These are phyloP conservation scores for Calameuta pallipes DNA, from an alignment of 2,888 invertebrate species.

Conservation along the genomic window DNA sequence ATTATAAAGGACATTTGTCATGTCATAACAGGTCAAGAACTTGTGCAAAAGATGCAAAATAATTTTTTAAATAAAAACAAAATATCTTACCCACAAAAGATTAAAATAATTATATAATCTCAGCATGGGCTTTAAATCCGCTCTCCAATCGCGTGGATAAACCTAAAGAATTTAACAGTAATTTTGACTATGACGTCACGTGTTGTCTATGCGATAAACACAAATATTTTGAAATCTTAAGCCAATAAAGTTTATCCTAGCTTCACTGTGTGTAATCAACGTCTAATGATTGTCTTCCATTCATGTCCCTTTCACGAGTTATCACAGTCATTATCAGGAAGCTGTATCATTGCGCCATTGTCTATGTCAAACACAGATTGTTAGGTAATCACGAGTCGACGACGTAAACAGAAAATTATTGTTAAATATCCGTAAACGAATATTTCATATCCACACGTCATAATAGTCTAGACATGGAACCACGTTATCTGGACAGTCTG, in stretches of 20 bases:
- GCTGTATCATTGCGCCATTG: not conserved
- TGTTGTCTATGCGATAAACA: not conserved
- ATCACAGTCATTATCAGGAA: not conserved
- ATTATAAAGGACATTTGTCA: slow-evolving; percentile 6
- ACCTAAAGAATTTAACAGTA: not conserved
- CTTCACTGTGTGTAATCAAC: not conserved
- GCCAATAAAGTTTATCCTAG: not conserved
- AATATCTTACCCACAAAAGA: not conserved
- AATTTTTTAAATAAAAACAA: slow-evolving; percentile 7
- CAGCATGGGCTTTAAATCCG: not conserved
- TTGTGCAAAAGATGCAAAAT: not conserved
- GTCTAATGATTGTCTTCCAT: not conserved
- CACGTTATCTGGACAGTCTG: not conserved
- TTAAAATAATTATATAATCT: too few relatives aligned
- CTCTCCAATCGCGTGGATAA: not conserved
- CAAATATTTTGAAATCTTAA: not conserved
- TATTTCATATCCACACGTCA: too few relatives aligned
- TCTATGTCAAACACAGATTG: not conserved
- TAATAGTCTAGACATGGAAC: not conserved
- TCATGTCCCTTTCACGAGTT: not conserved
- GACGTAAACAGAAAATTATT: not conserved
- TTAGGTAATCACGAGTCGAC: not conserved
- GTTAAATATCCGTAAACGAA: not conserved
- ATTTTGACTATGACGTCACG: not conserved
- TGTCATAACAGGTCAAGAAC: not conserved